Evolutionary conservation across 2,888 invertebrate genomes (phyloP).

Genomic region (Acronicta alni): DNA sequence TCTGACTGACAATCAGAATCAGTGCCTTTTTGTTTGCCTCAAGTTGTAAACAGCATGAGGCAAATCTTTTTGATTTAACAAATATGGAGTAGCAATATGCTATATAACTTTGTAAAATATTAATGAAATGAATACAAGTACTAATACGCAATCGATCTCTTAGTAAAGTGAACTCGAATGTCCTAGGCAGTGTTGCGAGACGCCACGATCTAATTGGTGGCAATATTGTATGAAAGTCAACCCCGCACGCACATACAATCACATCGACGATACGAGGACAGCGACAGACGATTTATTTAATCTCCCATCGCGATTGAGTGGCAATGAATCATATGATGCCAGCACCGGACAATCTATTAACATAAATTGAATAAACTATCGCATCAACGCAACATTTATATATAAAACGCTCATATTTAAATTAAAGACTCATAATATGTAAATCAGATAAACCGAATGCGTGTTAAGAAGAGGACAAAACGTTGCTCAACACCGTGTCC

Average conservation of each 20-base stretch:
- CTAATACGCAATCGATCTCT: slow-evolving; percentile 46
- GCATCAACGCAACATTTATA: slow-evolving; percentile 57
- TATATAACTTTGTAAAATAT: slow-evolving; percentile 6
- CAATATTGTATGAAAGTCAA: slow-evolving; percentile 67
- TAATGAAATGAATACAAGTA: slow-evolving; percentile 24
- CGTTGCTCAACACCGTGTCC: slow-evolving; percentile 63
- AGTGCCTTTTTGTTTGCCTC: neutral
- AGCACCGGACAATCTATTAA: slow-evolving; percentile 66
- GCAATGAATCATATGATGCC: slow-evolving; percentile 73
- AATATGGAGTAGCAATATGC: neutral
- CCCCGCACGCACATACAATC: slow-evolving; percentile 58
- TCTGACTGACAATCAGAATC: slow-evolving; percentile 20
- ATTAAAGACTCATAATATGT: slow-evolving; percentile 62
- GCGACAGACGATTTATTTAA: slow-evolving; percentile 75
- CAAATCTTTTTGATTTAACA: slow-evolving; percentile 10
- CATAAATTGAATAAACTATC: slow-evolving; percentile 76
- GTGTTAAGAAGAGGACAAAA: slow-evolving; percentile 53
- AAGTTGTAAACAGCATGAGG: slow-evolving; percentile 9
- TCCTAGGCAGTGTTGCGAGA: slow-evolving; percentile 58
- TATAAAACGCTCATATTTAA: too few relatives aligned
- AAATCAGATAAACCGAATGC: slow-evolving; percentile 60
- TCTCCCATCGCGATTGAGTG: slow-evolving; percentile 70
- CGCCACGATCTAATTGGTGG: slow-evolving; percentile 65
- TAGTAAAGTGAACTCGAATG: slow-evolving; percentile 49
- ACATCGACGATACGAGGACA: slow-evolving; percentile 63